Evolutionary conservation across 1,140 invertebrate genomes (phyloP).

Genomic region (Scaptomyza pallida): DNA sequence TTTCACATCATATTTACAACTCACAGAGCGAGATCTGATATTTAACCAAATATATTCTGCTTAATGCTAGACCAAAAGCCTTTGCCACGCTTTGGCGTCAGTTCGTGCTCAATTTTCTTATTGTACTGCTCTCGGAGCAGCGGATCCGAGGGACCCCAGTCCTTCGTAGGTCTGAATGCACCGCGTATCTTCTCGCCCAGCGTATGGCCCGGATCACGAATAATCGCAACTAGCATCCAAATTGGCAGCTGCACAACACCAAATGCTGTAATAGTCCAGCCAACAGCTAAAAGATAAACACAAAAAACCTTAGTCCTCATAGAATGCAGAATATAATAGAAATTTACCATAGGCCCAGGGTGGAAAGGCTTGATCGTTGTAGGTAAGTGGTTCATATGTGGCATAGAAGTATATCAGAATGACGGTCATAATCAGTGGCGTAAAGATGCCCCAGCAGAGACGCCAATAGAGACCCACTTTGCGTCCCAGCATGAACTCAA

Average conservation of each 20-base stretch:
- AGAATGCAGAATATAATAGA: background rate
- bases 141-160: conserved; percentile 86
- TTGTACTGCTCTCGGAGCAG: conserved; percentile 74
- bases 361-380: conserved; percentile 84
- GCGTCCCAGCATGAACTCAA: conserved; percentile 89
- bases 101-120: conserved; percentile 69
- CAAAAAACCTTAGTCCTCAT: background rate
- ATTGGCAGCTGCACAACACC: conserved; percentile 86
- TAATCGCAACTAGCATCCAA: conserved; percentile 85
- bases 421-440: conserved; percentile 88
- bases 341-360: conserved; percentile 84
- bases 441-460: conserved; percentile 91
- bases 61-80: conserved; percentile 71
- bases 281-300: conserved; percentile 79
- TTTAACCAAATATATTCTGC: conserved; percentile 68
- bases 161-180: conserved; percentile 84
- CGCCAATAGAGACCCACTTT: conserved; percentile 91
- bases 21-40: conserved; percentile 7
- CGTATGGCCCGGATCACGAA: conserved; percentile 79
- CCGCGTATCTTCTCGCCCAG: conserved; percentile 84
- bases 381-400: conserved; percentile 85
- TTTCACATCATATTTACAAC: conserved; percentile 10
- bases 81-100: conserved; percentile 44
- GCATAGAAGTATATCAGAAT: conserved; percentile 88
- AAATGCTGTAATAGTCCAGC: conserved; percentile 86